Conservation (phyloP, 2,113 vertebrate species). For the Dunckerocampus dactyliophorus region DNA sequence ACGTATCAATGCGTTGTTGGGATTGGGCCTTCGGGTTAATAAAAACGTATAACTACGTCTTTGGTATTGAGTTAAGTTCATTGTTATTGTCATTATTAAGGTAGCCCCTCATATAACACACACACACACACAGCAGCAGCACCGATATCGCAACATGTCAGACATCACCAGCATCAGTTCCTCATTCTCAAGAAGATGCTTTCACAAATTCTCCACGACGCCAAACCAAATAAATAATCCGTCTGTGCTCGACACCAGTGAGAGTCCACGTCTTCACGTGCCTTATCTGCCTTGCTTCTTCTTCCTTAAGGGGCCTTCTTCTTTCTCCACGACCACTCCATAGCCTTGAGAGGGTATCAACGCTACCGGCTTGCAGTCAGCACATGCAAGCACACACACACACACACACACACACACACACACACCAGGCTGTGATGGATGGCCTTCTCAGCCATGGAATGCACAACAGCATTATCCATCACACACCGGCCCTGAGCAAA, state of each 20-base stretch:
- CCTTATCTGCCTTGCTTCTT: slow-evolving; percentile 21
- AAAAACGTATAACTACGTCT: too few species aligned
- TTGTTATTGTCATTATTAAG: not conserved
- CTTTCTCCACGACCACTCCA: slow-evolving; percentile 18
- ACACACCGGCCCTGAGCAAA: slow-evolving; percentile 37
- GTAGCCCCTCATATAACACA: slow-evolving; percentile 18
- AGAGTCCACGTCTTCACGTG: slow-evolving; percentile 48
- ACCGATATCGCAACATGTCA: slow-evolving; percentile 6
- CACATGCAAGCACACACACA: slow-evolving; percentile 19
- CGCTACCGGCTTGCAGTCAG: slow-evolving; percentile 38
- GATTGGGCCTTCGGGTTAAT: too few species aligned
- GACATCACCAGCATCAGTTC: slow-evolving; percentile 21
- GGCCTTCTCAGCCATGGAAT: slow-evolving; percentile 36
- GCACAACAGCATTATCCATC: slow-evolving; percentile 47
- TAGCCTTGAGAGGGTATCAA: slow-evolving; percentile 33
- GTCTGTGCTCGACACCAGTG: slow-evolving; percentile 35
- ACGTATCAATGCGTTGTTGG: too few species aligned
- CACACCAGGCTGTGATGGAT: slow-evolving; percentile 42
- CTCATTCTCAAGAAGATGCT: slow-evolving; percentile 36
- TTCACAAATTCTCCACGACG: slow-evolving; percentile 48
- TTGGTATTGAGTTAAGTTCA: too few species aligned
- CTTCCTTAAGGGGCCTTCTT: slow-evolving; percentile 11
- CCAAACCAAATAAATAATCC: slow-evolving; percentile 44
- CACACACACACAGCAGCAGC: not conserved
- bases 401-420: slow-evolving; percentile 13